Percentiles rank a stretch among this genome's conserved stretches.
phyloP scores from a whole-genome alignment of 2,797 vertebrate genomes.

The Pantherophis alleghaniensis region DNA sequence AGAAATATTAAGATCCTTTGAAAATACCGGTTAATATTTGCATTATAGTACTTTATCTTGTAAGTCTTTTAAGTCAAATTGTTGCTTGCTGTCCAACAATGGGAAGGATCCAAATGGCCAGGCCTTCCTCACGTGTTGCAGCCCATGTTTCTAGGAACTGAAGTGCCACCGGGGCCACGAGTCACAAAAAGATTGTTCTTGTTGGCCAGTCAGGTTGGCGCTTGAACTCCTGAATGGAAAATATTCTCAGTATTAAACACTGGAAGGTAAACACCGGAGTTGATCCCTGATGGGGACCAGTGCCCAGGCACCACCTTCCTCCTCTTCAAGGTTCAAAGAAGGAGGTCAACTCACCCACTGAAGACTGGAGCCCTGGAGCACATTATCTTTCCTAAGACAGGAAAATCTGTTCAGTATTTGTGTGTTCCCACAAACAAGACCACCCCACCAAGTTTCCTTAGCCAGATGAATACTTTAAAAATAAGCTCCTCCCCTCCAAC shows the following conservation, averaged over 20 bases:
- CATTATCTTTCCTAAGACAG: not conserved
- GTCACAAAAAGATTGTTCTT: not conserved
- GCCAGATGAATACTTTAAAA: not conserved
- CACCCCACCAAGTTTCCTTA: not conserved
- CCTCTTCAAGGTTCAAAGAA: not conserved
- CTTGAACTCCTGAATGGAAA: not conserved
- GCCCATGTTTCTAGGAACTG: constrained; percentile 16
- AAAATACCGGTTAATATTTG: constrained; percentile 27
- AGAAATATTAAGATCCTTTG: constrained; percentile 10
- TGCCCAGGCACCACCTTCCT: not conserved
- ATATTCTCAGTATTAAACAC: not conserved
- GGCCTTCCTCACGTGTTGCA: not conserved
- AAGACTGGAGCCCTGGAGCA: not conserved
- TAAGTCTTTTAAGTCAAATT: constrained; percentile 15
- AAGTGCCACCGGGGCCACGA: not conserved
- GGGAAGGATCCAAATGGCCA: not conserved
- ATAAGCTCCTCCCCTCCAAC: too few relatives aligned
- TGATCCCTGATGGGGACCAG: not conserved
- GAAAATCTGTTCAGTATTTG: not conserved
- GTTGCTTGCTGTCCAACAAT: constrained; percentile 19
- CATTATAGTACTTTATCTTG: constrained; percentile 15
- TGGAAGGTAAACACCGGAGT: not conserved
- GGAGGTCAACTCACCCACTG: not conserved
- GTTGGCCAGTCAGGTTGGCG: too few relatives aligned
- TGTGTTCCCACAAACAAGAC: not conserved